Evolutionary conservation across 1,140 invertebrate genomes (phyloP).

Genomic region (Drosophila leontia): DNA sequence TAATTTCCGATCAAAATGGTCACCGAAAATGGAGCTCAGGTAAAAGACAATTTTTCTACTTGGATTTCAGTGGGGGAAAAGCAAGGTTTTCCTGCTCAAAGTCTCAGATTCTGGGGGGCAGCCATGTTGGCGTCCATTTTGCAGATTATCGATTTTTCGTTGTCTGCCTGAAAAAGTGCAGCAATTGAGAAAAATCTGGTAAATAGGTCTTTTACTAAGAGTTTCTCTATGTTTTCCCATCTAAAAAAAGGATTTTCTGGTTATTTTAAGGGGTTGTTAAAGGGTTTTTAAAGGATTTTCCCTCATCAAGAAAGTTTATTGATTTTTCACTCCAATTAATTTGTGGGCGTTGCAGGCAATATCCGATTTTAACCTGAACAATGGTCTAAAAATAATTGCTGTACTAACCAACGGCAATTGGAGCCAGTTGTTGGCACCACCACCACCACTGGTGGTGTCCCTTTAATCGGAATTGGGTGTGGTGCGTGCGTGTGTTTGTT

Average conservation of each 20-base stretch:
- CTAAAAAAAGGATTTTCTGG: neutral
- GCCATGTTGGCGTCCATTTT: conserved; percentile 85
- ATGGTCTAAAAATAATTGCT: conserved; percentile 48
- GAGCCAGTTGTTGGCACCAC: conserved; percentile 26
- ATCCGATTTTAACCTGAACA: conserved; percentile 25
- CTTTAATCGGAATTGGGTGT: conserved; percentile 64
- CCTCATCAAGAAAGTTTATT: conserved; percentile 37
- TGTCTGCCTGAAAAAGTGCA: conserved; percentile 63
- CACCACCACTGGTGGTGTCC: conserved; percentile 10
- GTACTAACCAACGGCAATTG: conserved; percentile 21
- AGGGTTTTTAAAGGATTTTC: neutral
- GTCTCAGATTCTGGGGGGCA: conserved; percentile 49
- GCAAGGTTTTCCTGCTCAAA: conserved; percentile 38
- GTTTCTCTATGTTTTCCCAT: neutral
- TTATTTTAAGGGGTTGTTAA: conserved; percentile 11
- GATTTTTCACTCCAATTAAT: conserved; percentile 59
- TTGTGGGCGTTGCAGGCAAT: conserved; percentile 46
- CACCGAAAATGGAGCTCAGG: conserved; percentile 85
- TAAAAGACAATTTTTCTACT: conserved; percentile 48
- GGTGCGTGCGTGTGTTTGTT: conserved; percentile 65
- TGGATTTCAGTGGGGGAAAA: conserved; percentile 20
- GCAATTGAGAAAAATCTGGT: conserved; percentile 19
- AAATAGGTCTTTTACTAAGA: neutral
- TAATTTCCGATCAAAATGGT: conserved; percentile 72
- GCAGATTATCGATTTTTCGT: conserved; percentile 79